phyloP scores from a whole-genome alignment of 2,113 vertebrate genomes.

The Piprites chloris region DNA sequence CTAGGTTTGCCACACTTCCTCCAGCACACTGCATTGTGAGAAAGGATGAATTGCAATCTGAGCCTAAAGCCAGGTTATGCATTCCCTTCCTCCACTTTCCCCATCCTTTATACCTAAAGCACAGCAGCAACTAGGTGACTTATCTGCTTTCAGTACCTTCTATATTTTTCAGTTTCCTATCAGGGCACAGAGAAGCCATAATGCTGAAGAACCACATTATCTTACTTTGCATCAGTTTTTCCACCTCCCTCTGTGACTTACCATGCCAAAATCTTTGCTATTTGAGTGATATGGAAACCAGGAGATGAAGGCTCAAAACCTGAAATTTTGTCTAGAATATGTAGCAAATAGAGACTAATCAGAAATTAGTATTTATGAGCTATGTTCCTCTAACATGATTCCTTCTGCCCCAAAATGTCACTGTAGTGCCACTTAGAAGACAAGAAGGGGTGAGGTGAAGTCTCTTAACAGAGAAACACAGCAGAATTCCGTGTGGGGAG shows the following conservation, averaged over 20 bases:
- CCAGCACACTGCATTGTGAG: background rate
- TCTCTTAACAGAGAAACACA: background rate
- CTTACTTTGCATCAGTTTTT: background rate
- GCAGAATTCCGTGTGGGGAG: background rate
- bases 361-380: background rate
- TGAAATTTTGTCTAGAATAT: background rate
- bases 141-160: background rate
- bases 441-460: background rate
- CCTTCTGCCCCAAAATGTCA: background rate
- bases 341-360: background rate
- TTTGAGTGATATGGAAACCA: background rate
- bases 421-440: background rate
- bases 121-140: background rate
- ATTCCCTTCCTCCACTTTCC: background rate
- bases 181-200: background rate
- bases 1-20: background rate
- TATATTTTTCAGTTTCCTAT: background rate
- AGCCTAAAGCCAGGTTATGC: background rate
- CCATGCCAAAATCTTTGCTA: background rate
- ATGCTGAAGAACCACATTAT: background rate
- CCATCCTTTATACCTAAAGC: background rate
- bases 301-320: background rate
- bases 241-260: background rate
- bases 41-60: background rate
- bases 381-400: background rate